phyloP scores from a whole-genome alignment of 2,888 invertebrate genomes.

The Cremastinae sp. region DNA sequence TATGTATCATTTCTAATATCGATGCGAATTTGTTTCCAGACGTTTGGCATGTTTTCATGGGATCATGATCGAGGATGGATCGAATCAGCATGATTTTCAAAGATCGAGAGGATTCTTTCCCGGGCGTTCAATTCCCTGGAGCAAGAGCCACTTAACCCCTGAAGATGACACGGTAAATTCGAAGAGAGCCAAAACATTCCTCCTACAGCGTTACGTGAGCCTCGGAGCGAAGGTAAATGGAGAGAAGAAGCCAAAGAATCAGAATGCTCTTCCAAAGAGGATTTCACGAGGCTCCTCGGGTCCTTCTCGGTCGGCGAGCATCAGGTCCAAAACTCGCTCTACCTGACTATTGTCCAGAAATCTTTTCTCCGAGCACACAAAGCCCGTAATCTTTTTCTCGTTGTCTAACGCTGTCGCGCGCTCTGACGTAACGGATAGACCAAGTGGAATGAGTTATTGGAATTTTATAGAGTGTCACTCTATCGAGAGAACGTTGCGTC shows the following conservation, averaged over 20 bases:
- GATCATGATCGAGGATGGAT: slow-evolving; percentile 21
- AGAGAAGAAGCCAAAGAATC: slow-evolving; percentile 14
- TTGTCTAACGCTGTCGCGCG: slow-evolving; percentile 52
- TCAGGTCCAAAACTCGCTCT: slow-evolving; percentile 53
- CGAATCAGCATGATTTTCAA: slow-evolving; percentile 27
- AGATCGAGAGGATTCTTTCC: slow-evolving; percentile 8
- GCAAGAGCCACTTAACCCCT: slow-evolving; percentile 73
- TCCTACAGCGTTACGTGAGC: slow-evolving; percentile 18
- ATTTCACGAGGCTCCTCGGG: slow-evolving; percentile 11
- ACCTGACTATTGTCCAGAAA: slow-evolving; percentile 66
- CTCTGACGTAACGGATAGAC: slow-evolving; percentile 38
- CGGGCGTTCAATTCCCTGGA: slow-evolving; percentile 6
- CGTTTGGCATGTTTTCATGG: no score
- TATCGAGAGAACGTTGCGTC: slow-evolving; percentile 42
- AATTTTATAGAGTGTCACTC: slow-evolving; percentile 68
- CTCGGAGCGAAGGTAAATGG: slow-evolving; percentile 19
- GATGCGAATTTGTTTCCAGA: no score
- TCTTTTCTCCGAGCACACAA: slow-evolving; percentile 54
- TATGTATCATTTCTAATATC: no score
- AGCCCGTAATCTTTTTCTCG: slow-evolving; percentile 48
- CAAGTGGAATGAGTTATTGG: slow-evolving; percentile 72
- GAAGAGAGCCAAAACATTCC: slow-evolving; percentile 64
- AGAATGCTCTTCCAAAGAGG: slow-evolving; percentile 16
- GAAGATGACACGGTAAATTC: slow-evolving; percentile 68
- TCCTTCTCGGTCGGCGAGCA: slow-evolving; percentile 18